phyloP scores from a whole-genome alignment of 1,140 invertebrate genomes.

The Olivierus martensii region DNA sequence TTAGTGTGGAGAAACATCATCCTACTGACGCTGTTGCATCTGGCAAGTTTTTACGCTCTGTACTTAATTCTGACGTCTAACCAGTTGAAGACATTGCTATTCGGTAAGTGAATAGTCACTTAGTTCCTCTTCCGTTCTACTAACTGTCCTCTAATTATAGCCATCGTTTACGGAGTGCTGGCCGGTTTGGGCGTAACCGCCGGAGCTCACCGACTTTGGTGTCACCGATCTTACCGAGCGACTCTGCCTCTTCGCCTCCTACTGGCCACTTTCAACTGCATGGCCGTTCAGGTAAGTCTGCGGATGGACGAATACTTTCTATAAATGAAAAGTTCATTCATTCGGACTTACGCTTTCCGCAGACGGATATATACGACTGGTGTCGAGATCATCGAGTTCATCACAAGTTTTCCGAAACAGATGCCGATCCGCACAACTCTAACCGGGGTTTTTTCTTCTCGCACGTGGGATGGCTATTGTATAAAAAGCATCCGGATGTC shows the following conservation, averaged over 20 bases:
- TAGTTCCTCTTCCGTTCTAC: too few species aligned
- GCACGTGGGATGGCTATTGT: slow-evolving; percentile 86
- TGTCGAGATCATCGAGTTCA: slow-evolving; percentile 85
- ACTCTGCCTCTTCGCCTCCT: slow-evolving; percentile 29
- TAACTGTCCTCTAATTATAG: too few species aligned
- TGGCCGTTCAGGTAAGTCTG: slow-evolving; percentile 36
- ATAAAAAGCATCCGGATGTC: slow-evolving; percentile 80
- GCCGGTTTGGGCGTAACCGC: slow-evolving; percentile 41
- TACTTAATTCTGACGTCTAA: too few species aligned
- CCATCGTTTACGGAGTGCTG: too few species aligned
- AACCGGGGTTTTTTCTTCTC: slow-evolving; percentile 91
- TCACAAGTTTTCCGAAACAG: slow-evolving; percentile 89
- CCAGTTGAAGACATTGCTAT: too few species aligned
- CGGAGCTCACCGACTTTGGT: slow-evolving; percentile 34
- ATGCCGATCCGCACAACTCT: slow-evolving; percentile 92
- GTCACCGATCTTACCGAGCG: slow-evolving; percentile 34
- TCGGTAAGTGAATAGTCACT: too few species aligned
- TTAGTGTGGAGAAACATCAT: too few species aligned
- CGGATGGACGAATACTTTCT: too few species aligned
- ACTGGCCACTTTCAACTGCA: slow-evolving; percentile 30
- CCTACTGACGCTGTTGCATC: too few species aligned
- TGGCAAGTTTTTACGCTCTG: too few species aligned
- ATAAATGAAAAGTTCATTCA: too few species aligned
- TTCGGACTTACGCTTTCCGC: not conserved
- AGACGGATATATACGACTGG: slow-evolving; percentile 65